Evolutionary conservation across 2,888 invertebrate species (phyloP), one percentile per base, ranked within the genome.

Genomic region (Lasioglossum marginatum): DNA sequence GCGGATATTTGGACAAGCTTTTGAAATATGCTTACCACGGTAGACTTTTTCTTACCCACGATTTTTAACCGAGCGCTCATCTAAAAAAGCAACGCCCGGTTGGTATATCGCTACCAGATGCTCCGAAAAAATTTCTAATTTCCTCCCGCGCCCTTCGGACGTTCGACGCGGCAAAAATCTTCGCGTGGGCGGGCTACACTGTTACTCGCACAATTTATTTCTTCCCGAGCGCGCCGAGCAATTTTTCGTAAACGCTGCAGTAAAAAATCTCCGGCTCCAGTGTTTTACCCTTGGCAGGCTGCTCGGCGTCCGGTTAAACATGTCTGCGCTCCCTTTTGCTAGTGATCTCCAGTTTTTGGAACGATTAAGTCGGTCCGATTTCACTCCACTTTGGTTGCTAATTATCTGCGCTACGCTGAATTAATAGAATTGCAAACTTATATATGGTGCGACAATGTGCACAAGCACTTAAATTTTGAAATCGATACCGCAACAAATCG

Each of bases 91-190:
- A 79, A 31, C 34, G 52, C 16, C 52, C 52, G 66, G 63, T n/a
- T 60, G 45, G 45, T 70, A 34, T 77, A 89, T 89, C 70, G 82
- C 72, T 85, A 83, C 82, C 87, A 90, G 87, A 89, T 90, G 89
- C 71, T 83, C 66, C 16, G 23, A 40, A 82, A 88, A 90, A 86
- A 88, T 74, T 76, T 45, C 63, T n/a, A 82, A 73, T 66, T 81
- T 70, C 76, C n/a, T 6, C 40, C n/a, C 23, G 6, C 48, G 48
- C 48, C 43, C 37, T 66, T 66, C 27, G 31, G 48, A 48, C n/a
- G 40, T 68, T 31, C 43, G n/a, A 52, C 27, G 76, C 57, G 71
- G 57, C 77, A 40, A 40, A 70, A 77, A 77, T 77, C 48, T 76
- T 43, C 71, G 83, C 82, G 48, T 81, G 75, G 82, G 82, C 45